Evolutionary conservation across 2,888 invertebrate species (phyloP).

Genomic region (Antheraea yamamai): DNA sequence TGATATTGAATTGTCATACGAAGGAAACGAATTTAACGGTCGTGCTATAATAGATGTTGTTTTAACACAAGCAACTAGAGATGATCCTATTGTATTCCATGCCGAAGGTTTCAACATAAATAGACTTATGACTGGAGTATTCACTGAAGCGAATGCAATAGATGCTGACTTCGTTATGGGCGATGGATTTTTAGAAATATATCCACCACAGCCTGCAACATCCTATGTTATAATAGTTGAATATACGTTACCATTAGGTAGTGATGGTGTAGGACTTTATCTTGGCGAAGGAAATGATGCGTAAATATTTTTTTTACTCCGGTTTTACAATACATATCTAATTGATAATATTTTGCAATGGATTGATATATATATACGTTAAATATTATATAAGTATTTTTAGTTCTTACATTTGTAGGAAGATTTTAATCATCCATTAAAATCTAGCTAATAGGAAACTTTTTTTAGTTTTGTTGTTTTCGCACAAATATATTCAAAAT

Average conservation of each 20-base stretch:
- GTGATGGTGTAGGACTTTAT: constrained; percentile 48
- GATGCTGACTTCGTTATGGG: constrained; percentile 32
- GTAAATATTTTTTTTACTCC: constrained; percentile 34
- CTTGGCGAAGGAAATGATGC: constrained; percentile 38
- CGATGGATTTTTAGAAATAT: constrained; percentile 46
- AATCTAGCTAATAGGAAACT: background rate
- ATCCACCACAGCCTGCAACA: constrained; percentile 33
- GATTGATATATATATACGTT: background rate
- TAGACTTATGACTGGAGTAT: constrained; percentile 46
- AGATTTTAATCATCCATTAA: background rate
- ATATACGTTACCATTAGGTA: constrained; percentile 46
- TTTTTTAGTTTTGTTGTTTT: too few species aligned
- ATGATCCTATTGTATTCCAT: constrained; percentile 45
- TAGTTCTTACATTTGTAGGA: background rate
- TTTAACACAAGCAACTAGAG: constrained; percentile 39
- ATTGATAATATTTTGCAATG: too few species aligned
- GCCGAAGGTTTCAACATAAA: constrained; percentile 41
- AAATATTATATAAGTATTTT: background rate
- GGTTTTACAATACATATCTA: too few species aligned
- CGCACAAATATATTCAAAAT: too few species aligned
- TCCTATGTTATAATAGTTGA: constrained; percentile 51
- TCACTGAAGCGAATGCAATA: constrained; percentile 40
- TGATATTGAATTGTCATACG: constrained; percentile 44
- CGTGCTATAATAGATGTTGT: constrained; percentile 46
- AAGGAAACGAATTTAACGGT: constrained; percentile 48